A percentile compares a stretch with the other conserved stretches of the same genome.
Evolutionary conservation across 2,888 invertebrate genomes (phyloP).

Genomic region (Blastobasis lacticolella): DNA sequence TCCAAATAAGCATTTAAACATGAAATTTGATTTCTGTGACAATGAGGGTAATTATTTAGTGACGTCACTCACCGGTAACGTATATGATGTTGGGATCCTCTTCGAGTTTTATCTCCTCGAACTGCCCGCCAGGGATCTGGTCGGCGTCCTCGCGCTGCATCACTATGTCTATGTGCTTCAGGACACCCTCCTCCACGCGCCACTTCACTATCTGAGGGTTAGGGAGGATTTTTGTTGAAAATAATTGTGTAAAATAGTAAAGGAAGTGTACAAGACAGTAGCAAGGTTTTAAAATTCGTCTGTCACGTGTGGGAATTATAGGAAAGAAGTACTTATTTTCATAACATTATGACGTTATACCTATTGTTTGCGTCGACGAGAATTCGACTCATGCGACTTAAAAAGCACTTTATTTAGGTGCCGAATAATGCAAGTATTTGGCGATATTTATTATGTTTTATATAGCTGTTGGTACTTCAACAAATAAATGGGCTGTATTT

Average conservation of each 20-base stretch:
- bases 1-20: neutral
- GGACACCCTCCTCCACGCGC: constrained; percentile 43
- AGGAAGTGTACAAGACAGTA: no score
- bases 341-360: no score
- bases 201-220: constrained; percentile 40
- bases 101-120: constrained; percentile 29
- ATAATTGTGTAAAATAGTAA: neutral
- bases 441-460: no score
- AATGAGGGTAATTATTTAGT: neutral
- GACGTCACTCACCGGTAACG: constrained; percentile 35
- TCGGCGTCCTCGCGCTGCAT: constrained; percentile 39
- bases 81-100: constrained; percentile 40
- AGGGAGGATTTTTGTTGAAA: neutral
- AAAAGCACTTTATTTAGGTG: no score
- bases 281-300: no score
- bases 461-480: no score
- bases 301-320: no score
- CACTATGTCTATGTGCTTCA: constrained; percentile 46
- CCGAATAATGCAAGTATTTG: no score
- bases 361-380: no score
- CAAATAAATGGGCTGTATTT: no score
- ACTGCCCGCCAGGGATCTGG: constrained; percentile 38
- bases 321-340: no score
- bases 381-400: no score
- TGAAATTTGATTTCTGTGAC: neutral